phyloP scores from a whole-genome alignment of 1,140 invertebrate species.

The Trichonephila clavata region DNA sequence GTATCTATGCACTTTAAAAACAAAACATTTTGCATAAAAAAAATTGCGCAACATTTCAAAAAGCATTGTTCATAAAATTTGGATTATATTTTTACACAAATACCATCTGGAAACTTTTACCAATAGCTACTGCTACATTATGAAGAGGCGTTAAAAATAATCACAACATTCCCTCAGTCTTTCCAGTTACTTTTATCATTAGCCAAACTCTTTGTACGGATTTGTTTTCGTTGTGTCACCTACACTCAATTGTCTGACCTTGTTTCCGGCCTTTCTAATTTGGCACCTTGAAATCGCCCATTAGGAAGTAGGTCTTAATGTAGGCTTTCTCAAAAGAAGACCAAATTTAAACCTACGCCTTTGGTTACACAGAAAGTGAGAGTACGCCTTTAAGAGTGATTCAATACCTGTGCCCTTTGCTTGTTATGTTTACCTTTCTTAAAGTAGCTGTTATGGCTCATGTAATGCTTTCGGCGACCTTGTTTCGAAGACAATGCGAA shows the following conservation, averaged over 20 bases:
- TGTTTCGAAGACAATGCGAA: neutral
- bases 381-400: neutral
- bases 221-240: neutral
- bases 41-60: too few relatives aligned
- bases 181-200: neutral
- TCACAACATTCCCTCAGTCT: too few relatives aligned
- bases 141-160: too few relatives aligned
- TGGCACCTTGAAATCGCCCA: conserved; percentile 18
- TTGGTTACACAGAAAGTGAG: conserved; percentile 8
- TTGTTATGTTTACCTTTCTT: neutral
- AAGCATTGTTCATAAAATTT: too few relatives aligned
- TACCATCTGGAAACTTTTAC: neutral
- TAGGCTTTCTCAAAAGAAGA: conserved; percentile 1
- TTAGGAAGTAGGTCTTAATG: neutral
- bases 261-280: neutral
- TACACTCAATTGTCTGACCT: neutral
- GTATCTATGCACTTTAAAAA: too few relatives aligned
- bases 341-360: neutral
- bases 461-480: neutral
- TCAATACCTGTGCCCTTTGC: neutral
- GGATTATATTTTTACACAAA: neutral
- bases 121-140: too few relatives aligned
- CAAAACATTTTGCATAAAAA: too few relatives aligned
- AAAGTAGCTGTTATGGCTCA: neutral
- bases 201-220: neutral